Conservation (phyloP, 2,797 vertebrate species). For the Liparis tanakae region DNA sequence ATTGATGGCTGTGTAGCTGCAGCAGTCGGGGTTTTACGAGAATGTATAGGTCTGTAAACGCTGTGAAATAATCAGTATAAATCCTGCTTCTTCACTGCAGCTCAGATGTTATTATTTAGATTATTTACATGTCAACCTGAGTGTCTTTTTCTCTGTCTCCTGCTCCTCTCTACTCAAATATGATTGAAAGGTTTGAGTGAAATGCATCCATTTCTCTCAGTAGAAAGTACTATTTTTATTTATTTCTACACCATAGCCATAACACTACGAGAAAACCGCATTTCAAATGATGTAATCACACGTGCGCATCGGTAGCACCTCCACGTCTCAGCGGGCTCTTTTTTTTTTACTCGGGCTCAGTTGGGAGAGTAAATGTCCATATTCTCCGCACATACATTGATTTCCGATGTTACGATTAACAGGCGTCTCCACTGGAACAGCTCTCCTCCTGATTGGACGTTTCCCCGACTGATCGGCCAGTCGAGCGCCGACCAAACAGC, state of each 20-base stretch:
- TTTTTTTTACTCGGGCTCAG: slow-evolving; percentile 38
- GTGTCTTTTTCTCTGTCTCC: slow-evolving; percentile 5
- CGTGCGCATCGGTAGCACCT: slow-evolving; percentile 42
- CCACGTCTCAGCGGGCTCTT: slow-evolving; percentile 30
- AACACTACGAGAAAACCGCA: slow-evolving; percentile 31
- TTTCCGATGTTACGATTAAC: slow-evolving; percentile 77
- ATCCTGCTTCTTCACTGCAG: slow-evolving; percentile 24
- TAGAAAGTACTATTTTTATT: not conserved
- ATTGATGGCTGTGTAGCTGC: slow-evolving; percentile 39
- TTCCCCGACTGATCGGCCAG: slow-evolving; percentile 52
- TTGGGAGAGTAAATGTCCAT: slow-evolving; percentile 63
- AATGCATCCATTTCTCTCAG: slow-evolving; percentile 16
- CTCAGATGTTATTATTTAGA: slow-evolving; percentile 34
- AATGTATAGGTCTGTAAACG: not conserved
- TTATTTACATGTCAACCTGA: slow-evolving; percentile 20
- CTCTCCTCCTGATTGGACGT: slow-evolving; percentile 68
- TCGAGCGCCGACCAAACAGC: slow-evolving; percentile 26
- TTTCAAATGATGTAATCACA: slow-evolving; percentile 48
- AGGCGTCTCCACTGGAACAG: slow-evolving; percentile 52
- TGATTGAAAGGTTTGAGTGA: slow-evolving; percentile 30
- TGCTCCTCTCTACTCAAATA: slow-evolving; percentile 20
- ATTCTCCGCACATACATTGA: slow-evolving; percentile 73
- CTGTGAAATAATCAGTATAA: slow-evolving; percentile 39
- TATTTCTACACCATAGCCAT: slow-evolving; percentile 25
- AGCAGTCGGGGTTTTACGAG: slow-evolving; percentile 13